These are phyloP conservation scores for Caretta caretta DNA, from an alignment of 2,113 vertebrate genomes.

Conservation along the genomic window DNA sequence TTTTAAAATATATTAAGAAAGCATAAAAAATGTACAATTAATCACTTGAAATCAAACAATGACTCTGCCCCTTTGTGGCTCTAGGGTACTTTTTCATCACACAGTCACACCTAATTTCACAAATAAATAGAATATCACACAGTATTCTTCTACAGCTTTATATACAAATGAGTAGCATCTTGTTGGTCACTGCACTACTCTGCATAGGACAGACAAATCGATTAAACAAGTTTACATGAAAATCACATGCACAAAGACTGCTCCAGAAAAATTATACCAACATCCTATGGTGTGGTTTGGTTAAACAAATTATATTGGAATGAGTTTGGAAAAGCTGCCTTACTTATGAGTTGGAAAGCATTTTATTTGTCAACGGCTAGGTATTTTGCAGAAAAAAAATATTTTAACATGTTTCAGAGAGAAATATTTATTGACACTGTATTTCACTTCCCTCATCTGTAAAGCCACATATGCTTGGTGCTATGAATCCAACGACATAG, in stretches of 20 bases:
- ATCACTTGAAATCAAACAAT: not conserved
- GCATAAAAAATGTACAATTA: not conserved
- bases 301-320: not conserved
- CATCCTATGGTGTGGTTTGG: not conserved
- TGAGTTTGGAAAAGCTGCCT: not conserved
- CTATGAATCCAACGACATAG: not conserved
- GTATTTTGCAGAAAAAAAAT: not conserved
- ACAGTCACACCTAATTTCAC: not conserved
- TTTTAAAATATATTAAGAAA: not conserved
- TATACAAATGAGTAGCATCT: not conserved
- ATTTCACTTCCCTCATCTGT: not conserved
- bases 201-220: not conserved
- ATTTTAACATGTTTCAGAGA: not conserved
- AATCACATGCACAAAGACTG: not conserved
- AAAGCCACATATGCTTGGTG: not conserved
- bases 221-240: not conserved
- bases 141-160: not conserved
- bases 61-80: not conserved
- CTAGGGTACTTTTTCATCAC: not conserved
- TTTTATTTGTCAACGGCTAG: not conserved
- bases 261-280: not conserved
- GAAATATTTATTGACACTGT: not conserved
- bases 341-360: not conserved
- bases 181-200: not conserved
- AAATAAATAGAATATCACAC: not conserved